These are phyloP conservation scores for Rhipidura dahli DNA, from an alignment of 2,113 vertebrate genomes.

Conservation along the genomic window DNA sequence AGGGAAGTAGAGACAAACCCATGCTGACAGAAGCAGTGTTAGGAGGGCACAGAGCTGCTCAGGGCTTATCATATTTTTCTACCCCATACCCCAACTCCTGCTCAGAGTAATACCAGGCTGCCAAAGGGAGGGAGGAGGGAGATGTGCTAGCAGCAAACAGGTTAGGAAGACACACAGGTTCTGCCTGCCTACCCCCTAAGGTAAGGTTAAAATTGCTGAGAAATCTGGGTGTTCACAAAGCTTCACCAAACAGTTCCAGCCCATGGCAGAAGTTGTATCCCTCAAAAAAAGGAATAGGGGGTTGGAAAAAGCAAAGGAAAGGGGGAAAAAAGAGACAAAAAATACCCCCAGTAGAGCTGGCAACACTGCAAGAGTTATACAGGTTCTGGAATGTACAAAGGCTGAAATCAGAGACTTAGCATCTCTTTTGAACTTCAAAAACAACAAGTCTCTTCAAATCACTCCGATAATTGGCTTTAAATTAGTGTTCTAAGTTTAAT, in stretches of 20 bases:
- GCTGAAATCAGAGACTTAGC: constrained; percentile 62
- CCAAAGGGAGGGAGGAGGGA: not conserved
- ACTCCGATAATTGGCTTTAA: constrained; percentile 61
- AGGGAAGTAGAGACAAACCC: not conserved
- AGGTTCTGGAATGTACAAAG: constrained; percentile 62
- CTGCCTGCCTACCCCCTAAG: not conserved
- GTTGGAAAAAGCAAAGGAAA: too few species aligned
- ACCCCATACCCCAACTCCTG: not conserved
- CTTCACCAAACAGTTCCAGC: not conserved
- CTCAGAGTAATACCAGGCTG: not conserved
- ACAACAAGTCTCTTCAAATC: constrained; percentile 69
- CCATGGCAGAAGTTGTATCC: not conserved
- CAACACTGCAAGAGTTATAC: constrained; percentile 62
- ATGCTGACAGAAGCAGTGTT: not conserved
- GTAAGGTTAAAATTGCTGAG: not conserved
- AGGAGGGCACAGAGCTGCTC: not conserved
- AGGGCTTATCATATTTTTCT: not conserved
- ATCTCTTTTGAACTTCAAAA: constrained; percentile 68
- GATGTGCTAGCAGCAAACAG: not conserved
- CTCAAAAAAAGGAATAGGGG: not conserved
- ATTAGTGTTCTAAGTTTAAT: constrained; percentile 65
- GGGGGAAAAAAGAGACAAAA: not conserved
- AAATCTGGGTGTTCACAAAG: not conserved
- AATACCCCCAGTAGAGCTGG: not conserved
- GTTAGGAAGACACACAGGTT: not conserved